phyloP scores from a whole-genome alignment of 2,888 invertebrate species.

The Isoperla grammatica region DNA sequence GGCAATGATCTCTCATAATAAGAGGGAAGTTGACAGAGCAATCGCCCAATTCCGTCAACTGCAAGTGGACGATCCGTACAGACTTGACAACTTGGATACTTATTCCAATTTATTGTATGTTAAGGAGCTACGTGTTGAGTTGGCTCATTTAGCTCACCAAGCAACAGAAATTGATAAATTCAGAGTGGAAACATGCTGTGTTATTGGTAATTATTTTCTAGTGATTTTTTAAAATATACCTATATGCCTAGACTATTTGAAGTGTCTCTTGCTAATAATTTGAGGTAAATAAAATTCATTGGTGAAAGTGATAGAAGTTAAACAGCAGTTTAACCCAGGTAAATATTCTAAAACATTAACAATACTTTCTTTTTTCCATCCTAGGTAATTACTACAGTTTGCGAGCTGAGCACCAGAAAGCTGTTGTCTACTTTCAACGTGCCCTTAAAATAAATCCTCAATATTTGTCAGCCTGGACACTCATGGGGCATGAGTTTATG shows the following conservation, averaged over 20 bases:
- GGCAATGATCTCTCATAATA: constrained; percentile 88
- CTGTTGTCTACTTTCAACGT: constrained; percentile 94
- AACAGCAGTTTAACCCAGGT: too few species aligned
- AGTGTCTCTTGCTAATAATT: too few species aligned
- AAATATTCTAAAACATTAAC: too few species aligned
- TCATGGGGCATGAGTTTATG: constrained; percentile 99
- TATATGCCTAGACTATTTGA: too few species aligned
- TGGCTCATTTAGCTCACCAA: constrained; percentile 89
- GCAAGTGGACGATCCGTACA: constrained; percentile 81
- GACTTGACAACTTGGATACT: constrained; percentile 93
- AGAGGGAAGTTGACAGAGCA: constrained; percentile 86
- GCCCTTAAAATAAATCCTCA: constrained; percentile 90
- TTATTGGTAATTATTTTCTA: constrained; percentile 65
- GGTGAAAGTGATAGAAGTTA: too few species aligned
- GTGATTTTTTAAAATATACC: too few species aligned
- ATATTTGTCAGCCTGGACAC: constrained; percentile 93
- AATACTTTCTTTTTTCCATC: too few species aligned
- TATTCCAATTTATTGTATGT: constrained; percentile 95
- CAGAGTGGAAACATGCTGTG: constrained; percentile 94
- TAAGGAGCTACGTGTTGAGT: constrained; percentile 83
- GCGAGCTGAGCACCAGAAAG: constrained; percentile 92
- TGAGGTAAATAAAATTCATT: too few species aligned
- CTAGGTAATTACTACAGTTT: too few species aligned
- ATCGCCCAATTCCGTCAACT: constrained; percentile 78
- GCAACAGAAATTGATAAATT: constrained; percentile 95